Percentiles rank a stretch among this genome's conserved stretches.
phyloP scores from a whole-genome alignment of 1,140 invertebrate genomes.

The Drosophila takahashii region DNA sequence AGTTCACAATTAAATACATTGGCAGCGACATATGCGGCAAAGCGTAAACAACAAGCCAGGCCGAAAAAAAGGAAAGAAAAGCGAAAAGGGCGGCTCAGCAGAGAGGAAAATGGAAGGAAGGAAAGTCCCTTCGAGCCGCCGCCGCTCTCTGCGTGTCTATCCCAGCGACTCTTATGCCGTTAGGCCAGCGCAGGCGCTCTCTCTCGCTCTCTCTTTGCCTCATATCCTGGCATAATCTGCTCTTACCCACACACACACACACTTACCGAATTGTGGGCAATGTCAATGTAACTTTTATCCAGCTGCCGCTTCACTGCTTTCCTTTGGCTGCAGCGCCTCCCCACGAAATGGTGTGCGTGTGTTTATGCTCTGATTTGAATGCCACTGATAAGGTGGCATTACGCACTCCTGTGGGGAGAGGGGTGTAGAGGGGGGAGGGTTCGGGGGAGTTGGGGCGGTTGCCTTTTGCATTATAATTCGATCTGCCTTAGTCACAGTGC shows the following conservation, averaged over 20 bases:
- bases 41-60: slow-evolving; percentile 71
- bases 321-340: slow-evolving; percentile 62
- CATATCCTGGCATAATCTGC: not conserved
- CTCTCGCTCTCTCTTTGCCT: slow-evolving; percentile 26
- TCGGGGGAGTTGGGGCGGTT: not conserved
- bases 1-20: slow-evolving; percentile 75
- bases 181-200: slow-evolving; percentile 54
- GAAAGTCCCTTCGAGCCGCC: slow-evolving; percentile 3
- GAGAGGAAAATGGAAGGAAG: slow-evolving; percentile 18
- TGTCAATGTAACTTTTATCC: slow-evolving; percentile 82
- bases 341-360: slow-evolving; percentile 15
- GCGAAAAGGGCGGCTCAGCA: slow-evolving; percentile 58
- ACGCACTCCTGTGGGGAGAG: slow-evolving; percentile 19
- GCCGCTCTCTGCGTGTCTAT: slow-evolving; percentile 47
- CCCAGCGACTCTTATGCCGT: slow-evolving; percentile 50
- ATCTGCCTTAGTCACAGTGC: slow-evolving; percentile 62
- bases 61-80: slow-evolving; percentile 47
- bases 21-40: slow-evolving; percentile 77
- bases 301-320: slow-evolving; percentile 78
- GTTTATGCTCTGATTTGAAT: slow-evolving; percentile 80
- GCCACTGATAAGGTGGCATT: slow-evolving; percentile 79
- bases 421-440: not conserved
- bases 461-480: slow-evolving; percentile 72
- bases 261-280: slow-evolving; percentile 50
- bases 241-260: slow-evolving; percentile 14